These are phyloP conservation scores for Paradoxurus hermaphroditus DNA, from an alignment of 2,113 vertebrate genomes.

Conservation along the genomic window DNA sequence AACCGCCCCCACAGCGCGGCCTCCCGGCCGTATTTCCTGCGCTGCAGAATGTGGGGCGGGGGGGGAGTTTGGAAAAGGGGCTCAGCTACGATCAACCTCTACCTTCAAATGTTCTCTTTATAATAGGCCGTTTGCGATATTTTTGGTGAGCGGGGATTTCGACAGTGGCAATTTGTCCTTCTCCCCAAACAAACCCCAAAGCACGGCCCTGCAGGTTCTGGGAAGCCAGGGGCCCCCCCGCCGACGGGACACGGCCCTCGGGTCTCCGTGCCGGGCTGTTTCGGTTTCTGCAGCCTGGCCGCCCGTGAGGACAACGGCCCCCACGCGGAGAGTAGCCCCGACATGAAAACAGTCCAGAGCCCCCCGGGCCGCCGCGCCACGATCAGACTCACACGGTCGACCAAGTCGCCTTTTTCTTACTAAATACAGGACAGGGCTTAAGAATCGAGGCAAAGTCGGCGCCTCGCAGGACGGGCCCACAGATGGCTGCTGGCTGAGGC, in stretches of 20 bases:
- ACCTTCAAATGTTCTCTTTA: not conserved
- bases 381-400: slow-evolving; percentile 16
- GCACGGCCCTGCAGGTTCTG: slow-evolving; percentile 33
- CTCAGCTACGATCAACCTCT: not conserved
- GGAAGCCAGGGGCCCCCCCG: not conserved
- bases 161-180: slow-evolving; percentile 62
- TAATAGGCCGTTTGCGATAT: not conserved
- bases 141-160: slow-evolving; percentile 1
- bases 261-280: fast-evolving
- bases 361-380: not conserved
- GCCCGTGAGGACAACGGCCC: not conserved
- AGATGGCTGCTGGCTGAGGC: fast-evolving
- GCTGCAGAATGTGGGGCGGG: not conserved
- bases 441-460: not conserved
- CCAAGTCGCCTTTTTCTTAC: slow-evolving; percentile 22
- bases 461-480: not conserved
- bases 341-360: slow-evolving; percentile 51
- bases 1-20: not conserved
- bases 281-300: not conserved
- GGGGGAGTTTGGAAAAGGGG: not conserved
- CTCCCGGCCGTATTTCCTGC: not conserved
- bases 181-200: slow-evolving; percentile 68
- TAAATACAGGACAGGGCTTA: fast-evolving
- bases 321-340: not conserved
- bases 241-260: not conserved